Evolutionary conservation across 1,140 invertebrate species (phyloP), one percentile per base, ranked within the genome.

Genomic region (Anoplolepis gracilipes): DNA sequence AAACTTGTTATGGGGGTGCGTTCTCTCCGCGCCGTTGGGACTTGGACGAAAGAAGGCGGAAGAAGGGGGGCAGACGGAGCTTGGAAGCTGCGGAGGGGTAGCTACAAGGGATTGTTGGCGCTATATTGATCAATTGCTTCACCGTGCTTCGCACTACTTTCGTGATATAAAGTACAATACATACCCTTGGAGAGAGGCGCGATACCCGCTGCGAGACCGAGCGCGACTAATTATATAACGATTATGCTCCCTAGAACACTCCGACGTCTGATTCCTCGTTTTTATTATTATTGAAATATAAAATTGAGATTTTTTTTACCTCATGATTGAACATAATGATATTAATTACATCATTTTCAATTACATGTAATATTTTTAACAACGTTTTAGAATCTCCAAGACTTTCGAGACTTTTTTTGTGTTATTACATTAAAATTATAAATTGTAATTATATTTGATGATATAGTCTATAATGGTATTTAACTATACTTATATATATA

Each of bases 81-180:
- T 85, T 88, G 86, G 85, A 84, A 86, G 88, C 87, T 88, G 87
- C 82, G 88, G 84, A 85, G 85, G 86, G 85, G 81, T 87, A 87
- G 88, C 84, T 87, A 86, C 87, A 89, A 90, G 91, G 92, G 92
- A 92, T 90, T 93, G 92, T 93, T 95, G 92, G 94, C 93, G 94
- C 93, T 94, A 95, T 95, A 95, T 95, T 95, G 94, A 95, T 95
- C 93, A 95, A 95, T 95, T 94, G 94, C 93, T 93, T 94, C 92
- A 86, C 92, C 93, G 93, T 95, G 94, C 93, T 94, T 94, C 92
- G 93, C 92, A 89, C 93, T 94, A 94, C 92, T 94, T 95, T 94
- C 92, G 69, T 88, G 90, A 92, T 91, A 93, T 94, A 94, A 93
- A 92, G 91, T 90, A 93, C 88, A 90, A 89, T 91, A 89, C 89